Evolutionary conservation across 1,140 invertebrate genomes (phyloP).

Genomic region (Neelides sp.): DNA sequence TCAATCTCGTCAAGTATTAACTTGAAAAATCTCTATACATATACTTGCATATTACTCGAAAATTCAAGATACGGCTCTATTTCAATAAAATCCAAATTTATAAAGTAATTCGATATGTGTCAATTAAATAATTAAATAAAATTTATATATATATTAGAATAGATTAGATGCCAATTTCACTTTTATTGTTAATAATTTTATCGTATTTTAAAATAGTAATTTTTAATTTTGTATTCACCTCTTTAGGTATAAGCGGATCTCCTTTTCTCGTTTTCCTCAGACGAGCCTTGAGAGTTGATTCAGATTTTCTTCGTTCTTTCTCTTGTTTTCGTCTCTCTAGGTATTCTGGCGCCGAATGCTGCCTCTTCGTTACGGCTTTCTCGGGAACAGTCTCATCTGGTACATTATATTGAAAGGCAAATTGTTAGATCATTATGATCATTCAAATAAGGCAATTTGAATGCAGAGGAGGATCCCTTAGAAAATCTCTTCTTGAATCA

Average conservation of each 20-base stretch:
- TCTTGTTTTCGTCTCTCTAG: conserved; percentile 64
- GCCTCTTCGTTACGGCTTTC: conserved; percentile 49
- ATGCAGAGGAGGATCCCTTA: too few relatives aligned
- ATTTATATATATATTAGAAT: too few relatives aligned
- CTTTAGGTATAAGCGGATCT: conserved; percentile 36
- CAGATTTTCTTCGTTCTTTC: conserved; percentile 53
- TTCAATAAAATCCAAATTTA: too few relatives aligned
- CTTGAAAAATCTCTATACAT: too few relatives aligned
- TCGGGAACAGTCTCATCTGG: conserved; percentile 33
- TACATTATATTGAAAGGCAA: not conserved
- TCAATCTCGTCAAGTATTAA: too few relatives aligned
- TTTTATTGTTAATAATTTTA: not conserved
- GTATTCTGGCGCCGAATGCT: conserved; percentile 77
- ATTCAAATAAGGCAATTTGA: conserved; percentile 10
- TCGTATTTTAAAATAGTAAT: not conserved
- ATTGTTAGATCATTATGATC: not conserved
- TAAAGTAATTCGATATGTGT: too few relatives aligned
- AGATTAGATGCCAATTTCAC: too few relatives aligned
- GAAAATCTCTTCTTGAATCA: too few relatives aligned
- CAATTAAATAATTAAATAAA: too few relatives aligned
- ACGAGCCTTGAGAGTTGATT: conserved; percentile 46
- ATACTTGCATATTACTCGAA: too few relatives aligned
- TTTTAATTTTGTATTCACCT: too few relatives aligned
- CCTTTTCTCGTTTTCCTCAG: conserved; percentile 44
- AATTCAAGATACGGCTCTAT: too few relatives aligned